phyloP scores from a whole-genome alignment of 1,140 invertebrate species.

The Atopsyche davidsoni region DNA sequence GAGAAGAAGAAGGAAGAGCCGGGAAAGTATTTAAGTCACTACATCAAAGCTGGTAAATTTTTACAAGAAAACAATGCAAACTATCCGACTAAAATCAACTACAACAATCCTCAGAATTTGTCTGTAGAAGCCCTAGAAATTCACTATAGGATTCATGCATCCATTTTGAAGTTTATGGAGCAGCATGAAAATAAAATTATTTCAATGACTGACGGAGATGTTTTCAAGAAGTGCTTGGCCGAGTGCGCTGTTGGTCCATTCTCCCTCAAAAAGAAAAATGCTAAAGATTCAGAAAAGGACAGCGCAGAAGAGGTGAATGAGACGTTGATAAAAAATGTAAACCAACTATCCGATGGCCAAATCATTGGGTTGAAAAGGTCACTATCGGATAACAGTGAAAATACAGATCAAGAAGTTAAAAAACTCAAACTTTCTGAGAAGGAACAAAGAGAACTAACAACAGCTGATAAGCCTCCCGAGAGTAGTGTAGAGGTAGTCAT shows the following conservation, averaged over 20 bases:
- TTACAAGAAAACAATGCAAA: conserved; percentile 73
- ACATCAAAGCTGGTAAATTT: conserved; percentile 65
- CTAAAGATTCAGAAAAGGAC: conserved; percentile 35
- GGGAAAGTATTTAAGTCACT: conserved; percentile 70
- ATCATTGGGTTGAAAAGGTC: background rate
- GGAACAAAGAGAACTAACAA: no score
- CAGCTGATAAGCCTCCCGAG: no score
- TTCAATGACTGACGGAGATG: conserved; percentile 40
- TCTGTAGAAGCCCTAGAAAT: conserved; percentile 87
- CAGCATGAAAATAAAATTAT: conserved; percentile 53
- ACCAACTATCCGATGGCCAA: conserved; percentile 8
- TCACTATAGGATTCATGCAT: conserved; percentile 76
- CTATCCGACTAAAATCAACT: conserved; percentile 82
- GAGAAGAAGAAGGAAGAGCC: conserved; percentile 75
- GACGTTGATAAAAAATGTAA: background rate
- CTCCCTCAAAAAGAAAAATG: conserved; percentile 37
- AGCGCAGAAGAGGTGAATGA: background rate
- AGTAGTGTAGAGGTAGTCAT: background rate
- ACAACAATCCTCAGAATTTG: conserved; percentile 73
- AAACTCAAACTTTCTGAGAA: conserved; percentile 1
- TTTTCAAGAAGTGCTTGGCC: conserved; percentile 40
- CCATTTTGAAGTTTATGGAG: conserved; percentile 79
- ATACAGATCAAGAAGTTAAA: conserved; percentile 5
- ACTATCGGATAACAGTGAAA: background rate
- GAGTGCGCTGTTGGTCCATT: conserved; percentile 42